A percentile compares a stretch with the other conserved stretches of the same genome.
phyloP scores from a whole-genome alignment of 2,888 invertebrate species.

The Diaphora mendica region DNA sequence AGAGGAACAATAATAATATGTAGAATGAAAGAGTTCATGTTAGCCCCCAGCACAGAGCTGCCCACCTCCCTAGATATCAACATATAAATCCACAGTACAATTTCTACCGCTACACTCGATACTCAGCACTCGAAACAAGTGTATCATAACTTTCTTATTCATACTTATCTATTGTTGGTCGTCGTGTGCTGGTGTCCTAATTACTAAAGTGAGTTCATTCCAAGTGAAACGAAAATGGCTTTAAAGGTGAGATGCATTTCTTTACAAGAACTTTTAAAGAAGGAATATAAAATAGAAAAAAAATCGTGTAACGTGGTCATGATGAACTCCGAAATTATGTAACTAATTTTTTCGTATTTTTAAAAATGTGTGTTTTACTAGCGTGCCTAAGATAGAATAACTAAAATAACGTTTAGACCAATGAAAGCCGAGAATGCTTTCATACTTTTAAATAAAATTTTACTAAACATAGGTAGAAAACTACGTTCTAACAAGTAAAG shows the following conservation, averaged over 20 bases:
- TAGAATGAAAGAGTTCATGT: not conserved
- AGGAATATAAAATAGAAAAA: not conserved
- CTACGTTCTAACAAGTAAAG: too few relatives aligned
- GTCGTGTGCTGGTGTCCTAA: conserved; percentile 53
- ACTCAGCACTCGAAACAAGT: conserved; percentile 58
- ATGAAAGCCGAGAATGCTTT: too few relatives aligned
- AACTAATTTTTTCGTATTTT: too few relatives aligned
- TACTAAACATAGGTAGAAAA: too few relatives aligned
- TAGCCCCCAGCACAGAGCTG: conserved; percentile 19
- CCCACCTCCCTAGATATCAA: conserved; percentile 51
- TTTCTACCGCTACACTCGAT: conserved; percentile 72
- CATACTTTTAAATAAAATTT: too few relatives aligned
- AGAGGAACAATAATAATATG: not conserved
- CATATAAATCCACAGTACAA: conserved; percentile 67
- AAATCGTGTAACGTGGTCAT: not conserved
- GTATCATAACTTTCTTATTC: conserved; percentile 47
- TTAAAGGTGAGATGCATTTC: conserved; percentile 66
- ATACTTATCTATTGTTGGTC: conserved; percentile 32
- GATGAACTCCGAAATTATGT: too few relatives aligned
- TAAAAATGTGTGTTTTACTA: too few relatives aligned
- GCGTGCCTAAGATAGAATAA: too few relatives aligned
- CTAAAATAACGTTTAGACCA: too few relatives aligned
- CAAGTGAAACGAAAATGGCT: conserved; percentile 62
- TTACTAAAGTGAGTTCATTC: conserved; percentile 48
- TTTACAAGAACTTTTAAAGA: not conserved